Conservation (phyloP, 2,888 invertebrate genomes). For the Anticlea derivata region DNA sequence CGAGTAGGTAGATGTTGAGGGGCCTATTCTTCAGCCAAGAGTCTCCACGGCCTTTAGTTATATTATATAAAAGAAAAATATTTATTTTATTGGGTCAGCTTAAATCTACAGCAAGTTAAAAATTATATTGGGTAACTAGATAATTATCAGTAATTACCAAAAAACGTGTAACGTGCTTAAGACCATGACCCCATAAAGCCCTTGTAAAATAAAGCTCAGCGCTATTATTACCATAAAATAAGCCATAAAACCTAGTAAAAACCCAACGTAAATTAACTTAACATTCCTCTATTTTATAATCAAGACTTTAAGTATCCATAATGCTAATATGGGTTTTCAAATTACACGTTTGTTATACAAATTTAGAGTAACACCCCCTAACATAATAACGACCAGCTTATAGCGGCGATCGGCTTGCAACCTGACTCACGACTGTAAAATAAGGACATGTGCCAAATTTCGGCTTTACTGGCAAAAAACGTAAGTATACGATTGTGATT, state of each 20-base stretch:
- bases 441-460: no score
- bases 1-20: no score
- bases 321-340: slow-evolving; percentile 17
- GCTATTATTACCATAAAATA: slow-evolving; percentile 21
- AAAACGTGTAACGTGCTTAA: neutral
- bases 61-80: no score
- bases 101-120: no score
- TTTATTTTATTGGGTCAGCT: no score
- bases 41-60: no score
- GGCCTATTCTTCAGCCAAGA: no score
- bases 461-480: no score
- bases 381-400: no score
- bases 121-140: no score
- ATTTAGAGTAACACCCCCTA: neutral
- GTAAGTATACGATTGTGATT: neutral
- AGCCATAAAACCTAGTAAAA: slow-evolving; percentile 22
- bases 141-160: neutral
- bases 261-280: slow-evolving; percentile 27
- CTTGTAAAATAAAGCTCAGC: slow-evolving; percentile 20
- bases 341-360: slow-evolving; percentile 15
- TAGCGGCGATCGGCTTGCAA: no score
- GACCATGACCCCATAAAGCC: slow-evolving; percentile 8
- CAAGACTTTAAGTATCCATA: slow-evolving; percentile 21
- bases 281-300: slow-evolving; percentile 30
- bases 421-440: no score